Base-by-base conservation (phyloP, 2,888 invertebrate species). In the Pollenia angustigena region DNA sequence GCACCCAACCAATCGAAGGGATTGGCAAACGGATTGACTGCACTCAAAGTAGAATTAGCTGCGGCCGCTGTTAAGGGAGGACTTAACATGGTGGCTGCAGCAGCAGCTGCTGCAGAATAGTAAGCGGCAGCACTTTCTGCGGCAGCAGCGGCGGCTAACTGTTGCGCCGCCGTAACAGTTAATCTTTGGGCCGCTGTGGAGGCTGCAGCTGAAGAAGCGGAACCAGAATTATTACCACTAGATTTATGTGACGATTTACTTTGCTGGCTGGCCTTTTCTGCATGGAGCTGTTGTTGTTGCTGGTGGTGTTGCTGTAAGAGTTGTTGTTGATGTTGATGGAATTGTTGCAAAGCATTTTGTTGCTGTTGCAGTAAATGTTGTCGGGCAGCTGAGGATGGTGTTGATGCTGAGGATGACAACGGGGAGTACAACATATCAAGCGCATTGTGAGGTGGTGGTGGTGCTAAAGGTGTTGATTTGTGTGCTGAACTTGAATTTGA, bases 341-440 rank as follows among this genome's bases (percentile, higher is more conserved):
- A 86, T 79, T 86, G 85, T 87, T 88, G 88, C 79, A 89, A 60
- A 52, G 76, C 84, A 71, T 88, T 84, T 62, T 84, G 86, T 72
- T 87, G 88, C 68, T 88, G 86, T 50, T 86, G 86, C 64, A 86
- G 76, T 12, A 86, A 60, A 50, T 83, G 87, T 64, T 87, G 87
- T 1, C 80, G 83, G 8, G 85, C 76, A 40, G 85, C 85, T 58
- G 81, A 64, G 4, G 88, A 75, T 83, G 88, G 69, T 84, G 88
- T 83, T 81, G 87, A 74, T 18, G 81, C 32, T 44, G 82, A 69
- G 52, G 86, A 44, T 84, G 86, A 83, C 86, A 86, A 83, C 86
- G 87, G 92, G 93, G 93, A 93, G 93, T 92, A 92, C 92, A 92
- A 92, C 93, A 92, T 93, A 92, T 93, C 92, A 88, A 90, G 89